These are phyloP conservation scores for Microctonus aethiopoides DNA, from an alignment of 2,888 invertebrate species.

Conservation along the genomic window DNA sequence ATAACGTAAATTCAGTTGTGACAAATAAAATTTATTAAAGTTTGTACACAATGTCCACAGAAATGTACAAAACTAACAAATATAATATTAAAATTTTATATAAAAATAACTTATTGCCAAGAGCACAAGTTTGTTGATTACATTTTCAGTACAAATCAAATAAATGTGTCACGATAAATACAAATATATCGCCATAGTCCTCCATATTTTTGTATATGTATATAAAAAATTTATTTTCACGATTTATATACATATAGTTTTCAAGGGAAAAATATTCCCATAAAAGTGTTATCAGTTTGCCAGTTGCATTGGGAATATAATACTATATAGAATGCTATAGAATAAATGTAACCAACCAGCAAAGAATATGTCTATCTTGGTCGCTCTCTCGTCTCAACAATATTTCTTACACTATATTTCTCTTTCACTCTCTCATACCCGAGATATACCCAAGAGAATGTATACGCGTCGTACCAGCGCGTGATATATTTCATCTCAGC, in stretches of 20 bases:
- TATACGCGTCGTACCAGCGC: not conserved
- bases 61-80: not conserved
- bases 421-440: no score
- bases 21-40: not conserved
- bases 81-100: no score
- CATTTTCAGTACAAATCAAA: not conserved
- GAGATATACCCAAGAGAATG: not conserved
- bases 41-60: not conserved
- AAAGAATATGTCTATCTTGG: not conserved
- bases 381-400: not conserved
- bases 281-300: slow-evolving; percentile 5
- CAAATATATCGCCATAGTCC: not conserved
- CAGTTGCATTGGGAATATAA: not conserved
- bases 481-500: slow-evolving; percentile 5
- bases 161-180: not conserved
- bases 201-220: no score
- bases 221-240: not conserved
- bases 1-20: not conserved
- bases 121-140: not conserved
- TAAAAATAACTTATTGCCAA: no score
- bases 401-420: not conserved
- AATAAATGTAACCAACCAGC: not conserved
- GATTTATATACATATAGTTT: not conserved
- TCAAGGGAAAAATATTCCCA: not conserved
- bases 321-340: not conserved